Conservation (phyloP, 2,113 vertebrate genomes). For the Coracopsis vasa region DNA sequence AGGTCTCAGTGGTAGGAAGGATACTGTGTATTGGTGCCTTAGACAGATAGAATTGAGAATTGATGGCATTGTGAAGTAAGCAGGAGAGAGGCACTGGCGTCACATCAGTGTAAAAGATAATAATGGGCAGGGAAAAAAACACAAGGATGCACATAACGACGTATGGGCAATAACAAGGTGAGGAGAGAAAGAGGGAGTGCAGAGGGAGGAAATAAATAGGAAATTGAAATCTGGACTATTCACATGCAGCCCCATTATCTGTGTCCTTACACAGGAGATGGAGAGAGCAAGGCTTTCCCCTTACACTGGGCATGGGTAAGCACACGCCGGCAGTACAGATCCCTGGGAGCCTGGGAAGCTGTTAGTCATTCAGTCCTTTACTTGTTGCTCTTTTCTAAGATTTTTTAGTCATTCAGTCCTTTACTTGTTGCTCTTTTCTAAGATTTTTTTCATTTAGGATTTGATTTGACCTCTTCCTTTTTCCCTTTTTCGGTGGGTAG, state of each 20-base stretch:
- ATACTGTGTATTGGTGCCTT: not conserved
- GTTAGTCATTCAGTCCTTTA: not conserved
- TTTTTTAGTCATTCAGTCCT: not conserved
- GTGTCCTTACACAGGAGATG: not conserved
- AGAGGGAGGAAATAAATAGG: not conserved
- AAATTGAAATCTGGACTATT: conserved; percentile 10
- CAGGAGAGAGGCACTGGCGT: not conserved
- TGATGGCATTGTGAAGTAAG: not conserved
- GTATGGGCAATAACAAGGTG: not conserved
- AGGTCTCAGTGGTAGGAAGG: not conserved
- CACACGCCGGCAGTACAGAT: not conserved
- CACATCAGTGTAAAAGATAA: not conserved
- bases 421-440: conserved; percentile 16
- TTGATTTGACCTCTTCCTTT: not conserved
- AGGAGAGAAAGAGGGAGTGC: not conserved
- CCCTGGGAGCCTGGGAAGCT: not conserved
- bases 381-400: conserved; percentile 8
- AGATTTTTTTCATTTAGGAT: not conserved
- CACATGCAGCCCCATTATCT: not conserved
- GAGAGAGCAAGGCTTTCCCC: not conserved
- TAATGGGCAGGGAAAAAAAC: not conserved
- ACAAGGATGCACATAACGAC: accelerated
- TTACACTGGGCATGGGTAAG: not conserved
- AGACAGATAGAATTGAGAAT: not conserved
- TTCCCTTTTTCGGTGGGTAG: not conserved